Base-by-base conservation (phyloP, 2,113 vertebrate species). In the Strix uralensis region DNA sequence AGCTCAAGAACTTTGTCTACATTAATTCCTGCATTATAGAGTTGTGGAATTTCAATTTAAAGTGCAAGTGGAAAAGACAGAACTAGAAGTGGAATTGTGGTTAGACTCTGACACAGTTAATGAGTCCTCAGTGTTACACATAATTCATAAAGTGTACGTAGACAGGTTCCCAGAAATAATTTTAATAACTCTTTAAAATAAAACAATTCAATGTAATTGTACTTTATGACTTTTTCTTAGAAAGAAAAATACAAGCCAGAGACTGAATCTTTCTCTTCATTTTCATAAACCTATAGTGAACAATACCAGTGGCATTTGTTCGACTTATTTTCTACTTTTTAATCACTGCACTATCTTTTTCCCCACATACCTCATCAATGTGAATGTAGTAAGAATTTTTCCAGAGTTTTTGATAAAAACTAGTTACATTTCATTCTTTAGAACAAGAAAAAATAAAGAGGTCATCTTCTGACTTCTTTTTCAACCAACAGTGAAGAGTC, bases 101-200 rank as follows among this genome's bases (percentile, higher is more conserved):
- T 55, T 75, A n/a, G 32, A n/a, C 4, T 51, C 30, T 65, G 9
- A 44, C 38, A 73, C 14, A 79, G 62, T 14, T 29, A 72, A 3
- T 9, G 47, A 44, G 9, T 38, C n/a, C 19, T 70, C 34, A 34
- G 4, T 66, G 61, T 61, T 51, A 40, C 5, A 36, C 5, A 29
- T 32, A 40, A 80, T 29, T 63, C 0, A 0, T 38, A 47, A 81
- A 58, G 4, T 40, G 7, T 55, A 66, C 6, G 5, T 55, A 51
- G 38, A 42, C 15, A 36, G 4, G 10, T 81, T 81, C 22, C 0
- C 0, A 19, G 2, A 20, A 86, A 89, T 29, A 94, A 67, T 0
- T 1, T 79, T 44, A 80, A 16, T 29, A 89, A 58, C 19, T 62
- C 13, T 81, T 63, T 77, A 78, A 95, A 69, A 22, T 21, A 67